Conservation (phyloP, 2,888 invertebrate genomes). For the Allacma fusca region DNA sequence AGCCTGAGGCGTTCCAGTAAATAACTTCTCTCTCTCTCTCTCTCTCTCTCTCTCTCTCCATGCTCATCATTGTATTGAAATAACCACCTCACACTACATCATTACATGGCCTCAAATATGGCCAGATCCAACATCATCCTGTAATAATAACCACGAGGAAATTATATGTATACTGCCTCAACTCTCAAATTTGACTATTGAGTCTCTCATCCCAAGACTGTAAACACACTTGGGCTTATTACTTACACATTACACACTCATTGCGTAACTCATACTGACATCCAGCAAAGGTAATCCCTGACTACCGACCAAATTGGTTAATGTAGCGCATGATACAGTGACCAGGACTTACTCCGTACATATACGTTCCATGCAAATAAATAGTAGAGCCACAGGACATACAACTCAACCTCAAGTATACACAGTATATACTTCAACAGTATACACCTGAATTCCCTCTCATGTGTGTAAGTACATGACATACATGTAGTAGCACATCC, state of each 20-base stretch:
- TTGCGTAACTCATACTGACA: not conserved
- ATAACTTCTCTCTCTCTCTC: not conserved
- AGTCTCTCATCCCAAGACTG: not conserved
- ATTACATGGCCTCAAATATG: not conserved
- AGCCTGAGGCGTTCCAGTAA: not conserved
- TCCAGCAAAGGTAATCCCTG: not conserved
- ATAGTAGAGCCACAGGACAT: too few relatives aligned
- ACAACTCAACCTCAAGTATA: too few relatives aligned
- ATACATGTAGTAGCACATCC: too few relatives aligned
- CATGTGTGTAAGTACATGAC: too few relatives aligned
- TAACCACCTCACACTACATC: not conserved
- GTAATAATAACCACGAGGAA: not conserved
- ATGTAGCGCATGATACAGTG: not conserved
- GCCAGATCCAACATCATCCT: not conserved
- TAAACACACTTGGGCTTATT: too few relatives aligned
- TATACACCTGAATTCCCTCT: too few relatives aligned
- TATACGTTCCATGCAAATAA: too few relatives aligned
- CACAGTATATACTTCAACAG: too few relatives aligned
- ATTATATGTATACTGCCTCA: not conserved
- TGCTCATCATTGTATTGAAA: not conserved
- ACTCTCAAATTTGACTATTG: not conserved
- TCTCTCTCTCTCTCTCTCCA: too few relatives aligned
- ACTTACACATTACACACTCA: not conserved
- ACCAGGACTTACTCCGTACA: too few relatives aligned
- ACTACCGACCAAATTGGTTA: constrained; percentile 8